Percentiles rank a stretch among this genome's conserved stretches.
Conservation (phyloP, 1,140 invertebrate species). For the Melitaea cinxia region DNA sequence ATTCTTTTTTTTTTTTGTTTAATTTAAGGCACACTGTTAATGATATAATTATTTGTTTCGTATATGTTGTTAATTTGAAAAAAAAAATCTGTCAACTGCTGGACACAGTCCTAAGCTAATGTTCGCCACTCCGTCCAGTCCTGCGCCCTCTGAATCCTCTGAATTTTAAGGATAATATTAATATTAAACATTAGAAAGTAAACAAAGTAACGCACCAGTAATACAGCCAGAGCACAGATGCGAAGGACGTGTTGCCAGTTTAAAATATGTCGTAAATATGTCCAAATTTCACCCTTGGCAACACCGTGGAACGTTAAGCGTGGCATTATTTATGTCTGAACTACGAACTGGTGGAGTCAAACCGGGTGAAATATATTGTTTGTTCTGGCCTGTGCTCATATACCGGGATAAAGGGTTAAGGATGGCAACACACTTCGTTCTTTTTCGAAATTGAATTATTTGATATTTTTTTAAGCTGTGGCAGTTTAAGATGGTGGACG, state of each 20-base stretch:
- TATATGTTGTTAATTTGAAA: too few relatives aligned
- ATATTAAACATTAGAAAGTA: background rate
- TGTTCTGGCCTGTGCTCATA: slow-evolving; percentile 41
- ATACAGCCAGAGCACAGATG: slow-evolving; percentile 28
- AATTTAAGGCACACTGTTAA: too few relatives aligned
- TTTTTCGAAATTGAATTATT: background rate
- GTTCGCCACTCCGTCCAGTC: too few relatives aligned
- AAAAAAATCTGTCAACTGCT: too few relatives aligned
- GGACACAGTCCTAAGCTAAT: too few relatives aligned
- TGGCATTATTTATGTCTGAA: slow-evolving; percentile 45
- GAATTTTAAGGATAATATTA: background rate
- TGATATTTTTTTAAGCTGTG: too few relatives aligned
- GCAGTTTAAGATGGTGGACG: too few relatives aligned
- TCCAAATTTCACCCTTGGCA: slow-evolving; percentile 41
- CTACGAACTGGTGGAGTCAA: slow-evolving; percentile 41
- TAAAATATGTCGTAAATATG: slow-evolving; percentile 42
- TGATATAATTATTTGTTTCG: too few relatives aligned
- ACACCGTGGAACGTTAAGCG: slow-evolving; percentile 45
- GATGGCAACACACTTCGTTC: slow-evolving; percentile 2
- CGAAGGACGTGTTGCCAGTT: slow-evolving; percentile 35
- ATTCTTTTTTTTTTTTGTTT: too few relatives aligned
- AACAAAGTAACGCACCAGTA: background rate
- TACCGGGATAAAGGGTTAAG: slow-evolving; percentile 18
- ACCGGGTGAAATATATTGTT: slow-evolving; percentile 48
- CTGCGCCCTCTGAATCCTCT: too few relatives aligned